Evolutionary conservation across 92 coral and sea anemone species (phyloP).

Genomic region (Bergia puertoricense): DNA sequence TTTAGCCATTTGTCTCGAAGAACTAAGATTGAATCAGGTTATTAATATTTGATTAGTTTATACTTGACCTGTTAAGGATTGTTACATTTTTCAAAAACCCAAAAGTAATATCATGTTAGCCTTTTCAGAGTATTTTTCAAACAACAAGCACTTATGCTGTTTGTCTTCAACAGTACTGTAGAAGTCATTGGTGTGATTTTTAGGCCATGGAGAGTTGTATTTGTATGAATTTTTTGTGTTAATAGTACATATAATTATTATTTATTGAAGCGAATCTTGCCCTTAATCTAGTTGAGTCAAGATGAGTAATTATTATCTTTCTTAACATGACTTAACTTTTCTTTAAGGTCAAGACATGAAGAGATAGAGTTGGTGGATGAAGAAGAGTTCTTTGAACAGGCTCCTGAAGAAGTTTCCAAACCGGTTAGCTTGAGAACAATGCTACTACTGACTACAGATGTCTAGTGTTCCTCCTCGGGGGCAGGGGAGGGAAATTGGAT

Average conservation of each 20-base stretch:
- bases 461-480: not conserved
- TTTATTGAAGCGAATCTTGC: not conserved
- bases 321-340: not conserved
- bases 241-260: not conserved
- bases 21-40: no score
- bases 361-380: conserved; percentile 89
- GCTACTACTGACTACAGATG: not conserved
- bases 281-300: not conserved
- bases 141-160: no score
- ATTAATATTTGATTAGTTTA: no score
- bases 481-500: no score
- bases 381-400: conserved; percentile 79
- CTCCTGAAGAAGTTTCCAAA: conserved; percentile 77
- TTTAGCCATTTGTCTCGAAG: no score
- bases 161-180: no score
- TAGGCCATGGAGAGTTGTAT: no score
- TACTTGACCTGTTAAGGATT: no score
- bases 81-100: not conserved
- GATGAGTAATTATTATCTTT: no score
- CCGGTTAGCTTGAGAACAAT: conserved; percentile 62
- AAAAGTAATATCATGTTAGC: not conserved
- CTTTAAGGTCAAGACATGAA: conserved; percentile 42
- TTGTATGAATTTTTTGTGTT: not conserved
- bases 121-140: not conserved
- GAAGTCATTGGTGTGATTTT: no score